phyloP scores from a whole-genome alignment of 2,113 vertebrate genomes.

The Tychaedon coryphoeus region DNA sequence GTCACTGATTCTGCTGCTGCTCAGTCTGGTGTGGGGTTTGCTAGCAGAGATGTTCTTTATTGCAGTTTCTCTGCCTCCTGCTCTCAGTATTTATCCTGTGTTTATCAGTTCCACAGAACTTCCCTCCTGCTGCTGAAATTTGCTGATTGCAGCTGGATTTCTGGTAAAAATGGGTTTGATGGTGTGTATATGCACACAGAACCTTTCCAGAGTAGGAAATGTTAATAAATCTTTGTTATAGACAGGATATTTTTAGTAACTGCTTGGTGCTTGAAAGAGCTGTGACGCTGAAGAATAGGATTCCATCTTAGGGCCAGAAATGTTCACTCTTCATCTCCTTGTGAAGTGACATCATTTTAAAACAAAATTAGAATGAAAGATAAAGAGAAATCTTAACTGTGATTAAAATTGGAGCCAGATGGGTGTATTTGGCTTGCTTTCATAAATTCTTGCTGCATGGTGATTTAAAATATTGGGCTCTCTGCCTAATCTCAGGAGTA shows the following conservation, averaged over 20 bases:
- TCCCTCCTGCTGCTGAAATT: neutral
- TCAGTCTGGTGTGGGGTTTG: neutral
- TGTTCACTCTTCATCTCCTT: neutral
- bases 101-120: neutral
- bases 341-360: neutral
- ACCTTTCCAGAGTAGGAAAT: neutral
- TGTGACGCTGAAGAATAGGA: neutral
- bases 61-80: neutral
- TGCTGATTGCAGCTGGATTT: neutral
- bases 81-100: neutral
- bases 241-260: neutral
- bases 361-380: slow-evolving; percentile 20
- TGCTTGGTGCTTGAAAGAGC: neutral
- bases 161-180: neutral
- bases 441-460: neutral
- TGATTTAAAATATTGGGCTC: neutral
- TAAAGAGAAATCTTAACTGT: neutral
- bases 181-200: neutral
- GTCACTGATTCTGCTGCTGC: neutral
- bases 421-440: slow-evolving; percentile 14
- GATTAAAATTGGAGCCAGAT: slow-evolving; percentile 36
- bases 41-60: neutral
- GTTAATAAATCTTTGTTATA: neutral
- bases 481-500: neutral
- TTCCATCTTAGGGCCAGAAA: neutral